Base-by-base conservation (phyloP, 2,888 invertebrate species). In the Coleophora flavipennella region DNA sequence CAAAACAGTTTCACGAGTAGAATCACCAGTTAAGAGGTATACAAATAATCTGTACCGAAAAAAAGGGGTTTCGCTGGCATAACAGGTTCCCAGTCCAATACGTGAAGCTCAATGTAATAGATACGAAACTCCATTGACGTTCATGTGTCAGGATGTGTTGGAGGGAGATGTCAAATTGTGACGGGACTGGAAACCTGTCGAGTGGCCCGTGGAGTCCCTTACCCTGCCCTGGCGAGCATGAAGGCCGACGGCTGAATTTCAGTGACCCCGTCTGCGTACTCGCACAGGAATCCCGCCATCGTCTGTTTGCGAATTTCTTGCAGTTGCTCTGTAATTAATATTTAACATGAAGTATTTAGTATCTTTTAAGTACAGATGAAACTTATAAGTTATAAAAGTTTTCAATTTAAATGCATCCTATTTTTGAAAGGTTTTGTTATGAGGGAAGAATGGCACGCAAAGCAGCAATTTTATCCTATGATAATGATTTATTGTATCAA, bases 301-400 rank as follows among this genome's bases (percentile, higher is more conserved):
- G 62, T 55, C 0, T 57, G 55, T 41, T 71, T 75, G 10, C 71
- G 59, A 13, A 76, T 56, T 46, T 74, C 63, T n/a, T 49, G 14
- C 0, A 74, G 50, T 67, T 76, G 76, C 2, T 55, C 76, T 76
- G 56, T 27, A 59, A 62, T 37, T 13, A 39, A 9, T 41, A 39
- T 25, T 25, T 20, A 13, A 43, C 13, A 20, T 10, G 12, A 9
- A 14, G n/a, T 6, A 9, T 9, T n/a, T 29, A 4, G 10, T 27
- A 2, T 1, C n/a, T 2, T 11, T 6, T 8, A 29, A 4, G 10
- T n/a, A 29, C 4, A 11, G 4, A 10, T 11, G 10, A 7, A 29
- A 11, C n/a, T 29, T 10, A n/a, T n/a, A 27, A 10, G 28, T 10
- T 8, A 10, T 27, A 9, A 27, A 8, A 9, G 28, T 10, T 9